Evolutionary conservation across 1,140 invertebrate genomes (phyloP), one percentile per base, ranked within the genome.

Genomic region (Sycophila sp.): DNA sequence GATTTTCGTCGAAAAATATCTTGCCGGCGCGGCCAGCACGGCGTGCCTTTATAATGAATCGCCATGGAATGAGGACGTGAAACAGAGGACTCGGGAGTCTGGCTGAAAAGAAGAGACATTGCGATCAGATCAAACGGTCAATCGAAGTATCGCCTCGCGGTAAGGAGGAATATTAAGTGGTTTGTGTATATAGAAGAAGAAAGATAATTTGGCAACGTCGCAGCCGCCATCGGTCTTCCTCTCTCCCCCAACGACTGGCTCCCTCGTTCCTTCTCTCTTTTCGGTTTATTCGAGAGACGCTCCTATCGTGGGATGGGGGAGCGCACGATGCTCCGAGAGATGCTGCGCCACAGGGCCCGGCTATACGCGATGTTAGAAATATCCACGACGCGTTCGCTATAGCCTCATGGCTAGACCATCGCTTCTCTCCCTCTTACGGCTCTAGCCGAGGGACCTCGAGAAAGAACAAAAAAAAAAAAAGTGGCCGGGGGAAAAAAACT

Each of bases 161-260:
- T 40, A 10, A 22, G 3, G 4, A 40, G 22, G 55, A 58, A 58
- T 58, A 81, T 79, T 76, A 77, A 78, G 75, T 71, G 63, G 76
- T 80, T 51, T n/a, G n/a, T n/a, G n/a, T n/a, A 63, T 28, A 22
- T 10, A 62, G 40, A 26, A 15, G 22, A 42, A 66, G 55, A 59
- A 81, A 79, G 72, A 82, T 83, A 81, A 82, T 84, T 83, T 83
- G 83, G 83, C 83, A 85, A 85, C 83, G 79, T 76, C 76, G 83
- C 77, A 78, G 71, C 73, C 78, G 78, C 78, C 81, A 79, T 81
- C 30, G 24, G 11, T 24, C 53, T 30, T 56, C 17, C 34, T 59
- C 34, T 28, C 30, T 19, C 36, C 15, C 36, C 22, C 42, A 45
- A 19, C 17, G 17, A 19, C 42, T 45, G 42, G 13, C 11, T 11